Percentiles rank a stretch among this genome's conserved stretches.
Evolutionary conservation across 2,113 vertebrate genomes (phyloP).

Genomic region (Hippocampus barbouri): DNA sequence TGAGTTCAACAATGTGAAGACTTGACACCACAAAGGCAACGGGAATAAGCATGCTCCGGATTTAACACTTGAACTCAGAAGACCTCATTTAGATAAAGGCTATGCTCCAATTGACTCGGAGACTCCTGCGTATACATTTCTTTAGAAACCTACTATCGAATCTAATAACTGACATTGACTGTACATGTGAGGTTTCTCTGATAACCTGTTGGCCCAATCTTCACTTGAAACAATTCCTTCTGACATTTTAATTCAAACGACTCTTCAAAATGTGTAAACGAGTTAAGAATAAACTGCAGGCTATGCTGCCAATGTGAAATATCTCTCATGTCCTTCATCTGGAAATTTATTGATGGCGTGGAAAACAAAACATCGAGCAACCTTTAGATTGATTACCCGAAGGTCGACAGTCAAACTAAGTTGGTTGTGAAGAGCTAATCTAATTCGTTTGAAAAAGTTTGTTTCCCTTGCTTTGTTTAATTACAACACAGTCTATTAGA

Average conservation of each 20-base stretch:
- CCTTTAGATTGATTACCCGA: constrained; percentile 8
- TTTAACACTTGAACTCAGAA: constrained; percentile 47
- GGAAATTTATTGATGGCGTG: background rate
- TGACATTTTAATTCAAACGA: constrained; percentile 19
- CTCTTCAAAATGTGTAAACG: constrained; percentile 10
- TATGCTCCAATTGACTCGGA: constrained; percentile 13
- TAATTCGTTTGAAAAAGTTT: constrained; percentile 9
- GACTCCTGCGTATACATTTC: constrained; percentile 8
- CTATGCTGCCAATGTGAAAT: background rate
- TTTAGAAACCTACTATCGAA: background rate
- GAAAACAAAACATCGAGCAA: background rate
- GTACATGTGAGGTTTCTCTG: constrained; percentile 15
- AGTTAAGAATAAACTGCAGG: background rate
- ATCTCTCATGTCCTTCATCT: background rate
- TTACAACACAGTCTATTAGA: constrained; percentile 40
- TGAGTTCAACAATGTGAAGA: constrained; percentile 26
- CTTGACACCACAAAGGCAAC: constrained; percentile 34
- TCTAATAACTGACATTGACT: constrained; percentile 9
- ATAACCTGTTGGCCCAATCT: constrained; percentile 17
- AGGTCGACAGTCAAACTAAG: background rate
- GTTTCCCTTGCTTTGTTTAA: constrained; percentile 14
- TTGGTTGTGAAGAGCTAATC: constrained; percentile 3
- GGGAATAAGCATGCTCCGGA: constrained; percentile 21
- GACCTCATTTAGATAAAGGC: constrained; percentile 43
- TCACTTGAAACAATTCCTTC: constrained; percentile 20